phyloP scores from a whole-genome alignment of 2,888 invertebrate species.

The Parasteatoda lunata region DNA sequence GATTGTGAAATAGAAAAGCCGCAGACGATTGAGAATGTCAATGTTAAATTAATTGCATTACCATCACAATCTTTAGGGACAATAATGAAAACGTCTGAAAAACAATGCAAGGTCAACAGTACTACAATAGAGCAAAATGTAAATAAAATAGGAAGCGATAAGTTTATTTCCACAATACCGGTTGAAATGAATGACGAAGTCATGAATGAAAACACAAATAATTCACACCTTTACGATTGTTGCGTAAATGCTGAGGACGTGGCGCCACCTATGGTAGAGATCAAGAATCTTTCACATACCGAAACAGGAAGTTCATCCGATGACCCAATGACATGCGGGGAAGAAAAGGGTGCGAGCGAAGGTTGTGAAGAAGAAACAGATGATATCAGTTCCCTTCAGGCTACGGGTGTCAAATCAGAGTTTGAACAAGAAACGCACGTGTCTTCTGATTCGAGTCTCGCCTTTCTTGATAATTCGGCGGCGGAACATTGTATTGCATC shows the following conservation, averaged over 20 bases:
- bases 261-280: constrained; percentile 47
- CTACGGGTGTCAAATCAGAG: constrained; percentile 36
- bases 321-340: constrained; percentile 60
- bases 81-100: constrained; percentile 7
- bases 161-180: background rate
- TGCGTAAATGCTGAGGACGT: constrained; percentile 10
- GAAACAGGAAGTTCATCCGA: constrained; percentile 27
- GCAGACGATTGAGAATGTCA: too few species aligned
- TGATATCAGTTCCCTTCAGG: constrained; percentile 36
- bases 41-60: too few species aligned
- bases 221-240: background rate
- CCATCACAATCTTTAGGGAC: too few species aligned
- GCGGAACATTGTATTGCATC: too few species aligned
- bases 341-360: constrained; percentile 36
- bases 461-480: constrained; percentile 15
- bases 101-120: constrained; percentile 48
- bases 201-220: background rate
- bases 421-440: constrained; percentile 39
- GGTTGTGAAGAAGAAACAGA: constrained; percentile 36
- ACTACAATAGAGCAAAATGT: constrained; percentile 30
- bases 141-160: background rate
- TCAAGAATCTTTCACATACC: background rate
- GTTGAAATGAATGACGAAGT: background rate
- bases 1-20: too few species aligned
- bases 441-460: constrained; percentile 6